Base-by-base conservation (phyloP, 2,797 vertebrate species). In the Podargus strigoides region DNA sequence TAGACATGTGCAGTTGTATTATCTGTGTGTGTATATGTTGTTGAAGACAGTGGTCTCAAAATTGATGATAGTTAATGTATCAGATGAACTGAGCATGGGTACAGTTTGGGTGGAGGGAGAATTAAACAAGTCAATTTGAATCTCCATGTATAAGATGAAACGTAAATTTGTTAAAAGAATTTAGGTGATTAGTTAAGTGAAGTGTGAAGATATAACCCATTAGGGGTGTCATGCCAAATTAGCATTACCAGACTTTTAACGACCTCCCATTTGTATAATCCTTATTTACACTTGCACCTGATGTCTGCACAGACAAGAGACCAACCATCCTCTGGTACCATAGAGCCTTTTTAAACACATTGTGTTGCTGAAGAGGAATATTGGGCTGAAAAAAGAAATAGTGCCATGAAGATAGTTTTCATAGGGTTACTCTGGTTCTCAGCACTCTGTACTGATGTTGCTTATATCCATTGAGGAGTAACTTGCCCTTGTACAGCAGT, bases 241-340 rank as follows among this genome's bases (percentile, higher is more conserved):
- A 98, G 97, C 98, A 98, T 98, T 97, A 97, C 98, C 97, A 98
- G 97, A 97, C 97, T 97, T 98, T 98, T 98, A 98, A 98, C 84
- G 97, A 98, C 98, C 95, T 96, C 97, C 97, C 98, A 98, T 98
- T 98, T 98, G 98, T 98, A 97, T 97, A 94, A 96, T 94, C 97
- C 96, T 91, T 96, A 97, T 96, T 97, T 97, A 97, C 87, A 92
- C 91, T 96, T 95, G 85, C 91, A 96, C 95, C 96, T 97, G 96
- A 89, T 96, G 66, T 87, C 89, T 87, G 53, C 66, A 41, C 41
- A 78, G 90, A 62, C 46, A 73, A 77, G 91, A 87, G 42, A n/a
- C 67, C 39, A 62, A 82, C 55, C 27, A 15, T 75, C 53, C 94
- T 82, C 34, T 70, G 88, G 44, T 75, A 68, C 69, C 56, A 34